Percentiles rank a stretch among this genome's conserved stretches.
Conservation (phyloP, 1,140 invertebrate species). For the Asbolus verrucosus region DNA sequence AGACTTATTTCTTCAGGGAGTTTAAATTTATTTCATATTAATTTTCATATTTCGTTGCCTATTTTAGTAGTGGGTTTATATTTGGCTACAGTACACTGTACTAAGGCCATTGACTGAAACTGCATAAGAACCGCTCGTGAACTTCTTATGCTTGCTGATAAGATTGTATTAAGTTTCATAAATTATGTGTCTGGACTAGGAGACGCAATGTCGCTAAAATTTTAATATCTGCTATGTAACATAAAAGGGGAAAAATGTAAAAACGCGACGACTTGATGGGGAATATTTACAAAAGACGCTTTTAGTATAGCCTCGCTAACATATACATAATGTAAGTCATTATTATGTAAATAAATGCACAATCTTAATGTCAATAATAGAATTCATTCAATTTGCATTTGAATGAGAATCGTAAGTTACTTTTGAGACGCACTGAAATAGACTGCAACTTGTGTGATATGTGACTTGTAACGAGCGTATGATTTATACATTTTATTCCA, state of each 20-base stretch:
- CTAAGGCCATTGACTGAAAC: too few relatives aligned
- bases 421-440: slow-evolving; percentile 5
- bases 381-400: slow-evolving; percentile 38
- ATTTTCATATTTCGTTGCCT: too few relatives aligned
- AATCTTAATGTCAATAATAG: slow-evolving; percentile 41
- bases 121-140: neutral
- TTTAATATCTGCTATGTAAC: slow-evolving; percentile 15
- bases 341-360: slow-evolving; percentile 47
- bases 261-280: slow-evolving; percentile 25
- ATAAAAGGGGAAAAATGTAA: slow-evolving; percentile 30
- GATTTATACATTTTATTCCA: slow-evolving; percentile 20
- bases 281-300: slow-evolving; percentile 35
- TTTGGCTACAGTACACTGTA: too few relatives aligned
- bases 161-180: slow-evolving; percentile 8
- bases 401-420: slow-evolving; percentile 30
- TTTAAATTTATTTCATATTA: too few relatives aligned
- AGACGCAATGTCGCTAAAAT: slow-evolving; percentile 22
- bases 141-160: neutral
- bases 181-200: slow-evolving; percentile 13
- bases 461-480: slow-evolving; percentile 2
- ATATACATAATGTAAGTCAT: slow-evolving; percentile 37
- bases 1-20: too few relatives aligned
- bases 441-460: slow-evolving; percentile 14
- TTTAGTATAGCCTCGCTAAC: slow-evolving; percentile 13
- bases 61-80: too few relatives aligned